phyloP scores from a whole-genome alignment of 2,113 vertebrate genomes.

The Castor canadensis region DNA sequence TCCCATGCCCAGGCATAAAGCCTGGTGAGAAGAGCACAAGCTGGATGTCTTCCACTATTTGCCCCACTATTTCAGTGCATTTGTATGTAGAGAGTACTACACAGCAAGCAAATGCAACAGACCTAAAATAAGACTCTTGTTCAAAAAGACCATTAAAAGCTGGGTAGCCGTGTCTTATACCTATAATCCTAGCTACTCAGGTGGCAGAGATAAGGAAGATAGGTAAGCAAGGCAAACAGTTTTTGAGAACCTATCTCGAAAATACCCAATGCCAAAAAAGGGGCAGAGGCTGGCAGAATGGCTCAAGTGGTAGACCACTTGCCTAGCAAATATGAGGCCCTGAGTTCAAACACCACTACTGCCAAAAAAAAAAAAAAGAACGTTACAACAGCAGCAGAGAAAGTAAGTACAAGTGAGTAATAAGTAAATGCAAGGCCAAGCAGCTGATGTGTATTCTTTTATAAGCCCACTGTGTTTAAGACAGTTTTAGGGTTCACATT shows the following conservation, averaged over 20 bases:
- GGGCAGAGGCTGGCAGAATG: too few species aligned
- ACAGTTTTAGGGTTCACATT: neutral
- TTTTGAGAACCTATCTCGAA: too few species aligned
- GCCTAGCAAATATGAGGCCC: too few species aligned
- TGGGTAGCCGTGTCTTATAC: too few species aligned
- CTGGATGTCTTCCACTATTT: neutral
- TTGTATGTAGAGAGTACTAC: neutral
- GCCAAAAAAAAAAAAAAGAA: too few species aligned
- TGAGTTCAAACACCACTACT: too few species aligned
- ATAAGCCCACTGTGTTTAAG: neutral
- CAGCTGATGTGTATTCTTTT: neutral
- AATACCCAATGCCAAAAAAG: too few species aligned
- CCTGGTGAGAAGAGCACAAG: neutral
- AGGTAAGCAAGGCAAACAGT: too few species aligned
- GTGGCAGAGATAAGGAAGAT: too few species aligned
- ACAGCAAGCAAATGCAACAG: neutral
- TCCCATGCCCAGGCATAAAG: neutral
- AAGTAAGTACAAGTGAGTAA: neutral
- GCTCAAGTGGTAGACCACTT: too few species aligned
- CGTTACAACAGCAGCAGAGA: too few species aligned
- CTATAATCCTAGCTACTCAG: too few species aligned
- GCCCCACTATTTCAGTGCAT: rapidly evolving
- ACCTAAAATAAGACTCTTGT: neutral
- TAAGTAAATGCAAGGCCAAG: neutral
- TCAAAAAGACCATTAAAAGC: neutral